Evolutionary conservation across 2,113 vertebrate genomes (phyloP), one percentile per base, ranked within the genome.

Genomic region (Trochalopteron elliotii): DNA sequence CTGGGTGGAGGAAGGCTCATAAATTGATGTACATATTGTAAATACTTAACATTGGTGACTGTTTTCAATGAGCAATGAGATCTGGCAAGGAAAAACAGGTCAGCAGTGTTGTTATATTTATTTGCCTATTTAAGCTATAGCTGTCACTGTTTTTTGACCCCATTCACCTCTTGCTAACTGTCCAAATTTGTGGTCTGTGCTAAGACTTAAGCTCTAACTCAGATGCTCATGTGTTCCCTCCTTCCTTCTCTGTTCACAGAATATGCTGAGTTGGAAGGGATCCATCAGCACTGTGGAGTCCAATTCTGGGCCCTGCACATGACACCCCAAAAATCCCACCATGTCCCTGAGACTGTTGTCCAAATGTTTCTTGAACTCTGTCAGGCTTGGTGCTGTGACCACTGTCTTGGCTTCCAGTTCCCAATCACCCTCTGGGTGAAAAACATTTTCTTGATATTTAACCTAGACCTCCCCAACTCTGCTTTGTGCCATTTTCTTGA

Each of bases 341-440:
- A 16, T 3, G 8, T 23, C 12, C 55, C 12, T 53, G 22, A 28
- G 4, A 39, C 0, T 0, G 0, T 23, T 53, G 10, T 5, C 39
- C 47, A 78, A 69, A 69, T 28, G 2, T 42, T 60, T 45, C 45
- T 33, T 39, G 22, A 44, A 7, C 45, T 60, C 33, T 44, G 11
- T 15, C 55, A 53, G 55, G 55, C 33, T 69, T 52, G 45, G 33
- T 44, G 39, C 33, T 77, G 45, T 53, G 55, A 37, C 11, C 53
- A 44, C 17, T 50, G 44, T 45, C 33, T 33, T 44, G 53, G 14
- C 5, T 33, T 68, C 44, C 37, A 52, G 14, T 7, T 44, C 33
- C 27, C 18, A 77, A 0, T 10, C 23, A 53, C 7, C 22, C 12
- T 37, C 37, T 52, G 45, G 23, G 24, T 40, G 37, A 68, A 52